Evolutionary conservation across 2,888 invertebrate species (phyloP).

Genomic region (Drosophila subquinaria): DNA sequence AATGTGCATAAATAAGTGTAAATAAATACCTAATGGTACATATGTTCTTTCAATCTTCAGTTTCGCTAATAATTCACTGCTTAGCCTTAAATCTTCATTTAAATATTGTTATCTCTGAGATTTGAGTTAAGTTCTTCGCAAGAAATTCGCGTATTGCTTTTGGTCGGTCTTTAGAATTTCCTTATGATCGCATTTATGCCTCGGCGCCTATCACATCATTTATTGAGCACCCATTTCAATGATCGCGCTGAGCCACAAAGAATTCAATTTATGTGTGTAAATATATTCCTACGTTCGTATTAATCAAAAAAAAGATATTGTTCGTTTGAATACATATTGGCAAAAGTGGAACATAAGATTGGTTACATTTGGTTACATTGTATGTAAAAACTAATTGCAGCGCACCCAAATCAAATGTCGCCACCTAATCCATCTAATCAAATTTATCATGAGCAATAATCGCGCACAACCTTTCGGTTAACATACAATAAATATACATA

Average conservation of each 20-base stretch:
- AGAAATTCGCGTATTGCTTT: conserved; percentile 42
- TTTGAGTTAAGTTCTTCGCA: conserved; percentile 26
- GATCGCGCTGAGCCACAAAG: conserved; percentile 46
- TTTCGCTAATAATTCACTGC: conserved; percentile 8
- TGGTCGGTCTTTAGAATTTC: conserved; percentile 39
- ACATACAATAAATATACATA: conserved; percentile 17
- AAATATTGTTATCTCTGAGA: conserved; percentile 29
- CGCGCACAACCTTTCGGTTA: conserved; percentile 41
- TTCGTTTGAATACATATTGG: conserved; percentile 44
- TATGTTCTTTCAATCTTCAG: conserved; percentile 20
- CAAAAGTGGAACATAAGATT: conserved; percentile 45
- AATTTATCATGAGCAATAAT: conserved; percentile 47
- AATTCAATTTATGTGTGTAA: conserved; percentile 13
- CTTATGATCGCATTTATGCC: conserved; percentile 7
- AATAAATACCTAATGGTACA: conserved; percentile 33
- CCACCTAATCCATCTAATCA: conserved; percentile 16
- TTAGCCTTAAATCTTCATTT: conserved; percentile 16
- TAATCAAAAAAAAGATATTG: conserved; percentile 30
- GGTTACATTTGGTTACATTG: conserved; percentile 25
- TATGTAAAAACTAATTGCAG: conserved; percentile 34
- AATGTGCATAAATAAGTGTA: conserved; percentile 38
- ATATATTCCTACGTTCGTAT: conserved; percentile 15
- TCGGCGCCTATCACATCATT: conserved; percentile 33
- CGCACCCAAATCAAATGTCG: conserved; percentile 19
- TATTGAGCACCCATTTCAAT: conserved; percentile 55